Evolutionary conservation across 1,140 invertebrate species (phyloP), one percentile per base, ranked within the genome.

Genomic region (Aphidius gifuensis): DNA sequence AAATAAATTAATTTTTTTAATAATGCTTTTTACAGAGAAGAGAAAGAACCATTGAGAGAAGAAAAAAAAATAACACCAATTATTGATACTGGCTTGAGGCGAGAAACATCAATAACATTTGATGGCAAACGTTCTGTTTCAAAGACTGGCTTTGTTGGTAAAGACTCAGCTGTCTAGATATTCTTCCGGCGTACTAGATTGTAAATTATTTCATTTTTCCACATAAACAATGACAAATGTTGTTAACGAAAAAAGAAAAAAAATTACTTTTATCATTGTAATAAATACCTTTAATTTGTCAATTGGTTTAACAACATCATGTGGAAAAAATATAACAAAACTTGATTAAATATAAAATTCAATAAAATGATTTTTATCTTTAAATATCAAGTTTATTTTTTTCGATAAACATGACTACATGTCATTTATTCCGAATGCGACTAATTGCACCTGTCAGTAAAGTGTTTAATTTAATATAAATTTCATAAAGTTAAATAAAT

Each of bases 101-200:
- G 88, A 58, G 89, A 90, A 67, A 88, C 88, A 47, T 90, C 88
- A 23, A 86, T 92, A 5, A 90, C 91, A 69, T 93, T 90, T 70
- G 90, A 92, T 68, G 88, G 90, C 6, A 87, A 88, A 69, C 85
- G 88, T 67, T 90, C 90, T 11, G 87, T 91, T 69, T 88, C 90
- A 23, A 90, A 88, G 70, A 90, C 90, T 40, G 89, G 89, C 49
- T 91, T 92, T 67, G 90, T 91, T 66, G 91, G 90, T 65, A 92
- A 92, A 81, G 90, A 92, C 71, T 92, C 91, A 9, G 90, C 90
- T 55, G 91, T 92, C 60, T 92, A 90, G 85, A 80, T 82, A 81
- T 79, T 79, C 75, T 76, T 80, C 80, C 80, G 79, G 74, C 80
- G 80, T 81, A 81, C 80, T 79, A 81, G 80, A 80, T 80, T 80